Conservation (phyloP, 2,888 invertebrate species). For the Drosophila putrida region DNA sequence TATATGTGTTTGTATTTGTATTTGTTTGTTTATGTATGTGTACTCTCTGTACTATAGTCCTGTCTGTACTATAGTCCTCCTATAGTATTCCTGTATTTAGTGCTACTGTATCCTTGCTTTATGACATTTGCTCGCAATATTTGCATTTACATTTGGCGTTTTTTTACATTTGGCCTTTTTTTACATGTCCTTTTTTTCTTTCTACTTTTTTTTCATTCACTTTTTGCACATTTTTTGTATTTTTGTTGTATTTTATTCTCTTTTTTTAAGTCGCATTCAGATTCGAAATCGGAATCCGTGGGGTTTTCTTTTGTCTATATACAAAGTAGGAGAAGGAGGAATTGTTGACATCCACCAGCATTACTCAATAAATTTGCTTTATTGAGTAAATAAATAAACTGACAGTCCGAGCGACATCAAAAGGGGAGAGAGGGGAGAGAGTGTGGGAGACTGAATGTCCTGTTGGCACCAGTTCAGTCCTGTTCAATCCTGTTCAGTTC, state of each 20-base stretch:
- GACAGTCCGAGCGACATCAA: conserved; percentile 43
- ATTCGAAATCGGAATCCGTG: conserved; percentile 31
- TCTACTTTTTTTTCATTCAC: not conserved
- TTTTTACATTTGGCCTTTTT: conserved; percentile 58
- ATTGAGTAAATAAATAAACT: conserved; percentile 77
- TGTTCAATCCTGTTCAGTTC: not conserved
- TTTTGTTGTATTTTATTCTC: not conserved
- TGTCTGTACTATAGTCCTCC: conserved; percentile 24
- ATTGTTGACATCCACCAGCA: conserved; percentile 25
- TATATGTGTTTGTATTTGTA: conserved; percentile 15
- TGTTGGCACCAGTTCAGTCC: conserved; percentile 7
- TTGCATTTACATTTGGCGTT: conserved; percentile 65
- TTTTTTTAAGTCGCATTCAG: conserved; percentile 16
- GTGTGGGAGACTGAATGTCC: no score
- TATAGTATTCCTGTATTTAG: conserved; percentile 59
- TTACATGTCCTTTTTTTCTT: conserved; percentile 16
- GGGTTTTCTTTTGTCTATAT: conserved; percentile 14
- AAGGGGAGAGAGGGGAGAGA: conserved; percentile 24
- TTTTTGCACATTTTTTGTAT: not conserved
- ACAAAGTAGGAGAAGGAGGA: not conserved
- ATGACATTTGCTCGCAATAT: conserved; percentile 72
- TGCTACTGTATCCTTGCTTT: conserved; percentile 66
- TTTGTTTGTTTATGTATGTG: conserved; percentile 22
- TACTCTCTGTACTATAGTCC: conserved; percentile 14
- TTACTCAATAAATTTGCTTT: conserved; percentile 77